Conservation (phyloP, 2,113 vertebrate genomes). For the Nothoprocta pentlandii region DNA sequence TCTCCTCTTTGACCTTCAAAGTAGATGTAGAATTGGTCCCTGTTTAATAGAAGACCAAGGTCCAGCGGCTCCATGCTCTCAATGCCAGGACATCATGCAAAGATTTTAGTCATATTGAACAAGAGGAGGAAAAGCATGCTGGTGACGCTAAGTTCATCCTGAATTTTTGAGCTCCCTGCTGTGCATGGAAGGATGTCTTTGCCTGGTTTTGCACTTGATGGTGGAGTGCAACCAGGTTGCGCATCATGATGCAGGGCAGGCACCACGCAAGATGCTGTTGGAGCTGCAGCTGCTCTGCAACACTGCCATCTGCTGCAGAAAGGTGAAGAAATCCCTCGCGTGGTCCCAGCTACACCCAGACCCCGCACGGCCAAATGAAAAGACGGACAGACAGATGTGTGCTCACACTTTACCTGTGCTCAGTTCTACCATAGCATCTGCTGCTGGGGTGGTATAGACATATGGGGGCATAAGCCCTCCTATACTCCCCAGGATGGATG, state of each 20-base stretch:
- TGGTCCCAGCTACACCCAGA: too few relatives aligned
- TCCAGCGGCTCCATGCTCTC: not conserved
- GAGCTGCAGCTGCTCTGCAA: constrained; percentile 30
- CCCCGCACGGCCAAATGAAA: too few relatives aligned
- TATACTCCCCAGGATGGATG: not conserved
- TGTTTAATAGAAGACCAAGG: not conserved
- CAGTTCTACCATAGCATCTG: not conserved
- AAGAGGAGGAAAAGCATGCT: not conserved
- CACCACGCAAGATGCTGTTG: not conserved
- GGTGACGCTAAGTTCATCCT: too few relatives aligned
- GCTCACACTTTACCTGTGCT: not conserved
- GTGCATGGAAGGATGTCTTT: not conserved
- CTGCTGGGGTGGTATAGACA: too few relatives aligned
- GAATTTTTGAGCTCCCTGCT: not conserved
- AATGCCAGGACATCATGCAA: too few relatives aligned
- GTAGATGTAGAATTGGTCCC: too few relatives aligned
- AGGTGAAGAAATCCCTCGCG: not conserved
- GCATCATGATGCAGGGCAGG: not conserved
- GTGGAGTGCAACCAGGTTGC: too few relatives aligned
- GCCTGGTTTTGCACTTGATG: not conserved
- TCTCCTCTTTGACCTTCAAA: not conserved
- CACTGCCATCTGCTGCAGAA: constrained; percentile 69
- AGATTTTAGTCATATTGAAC: not conserved
- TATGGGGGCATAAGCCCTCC: not conserved
- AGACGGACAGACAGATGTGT: not conserved